These are phyloP conservation scores for Lasioglossum baleicum DNA, from an alignment of 1,140 invertebrate genomes.

Conservation along the genomic window DNA sequence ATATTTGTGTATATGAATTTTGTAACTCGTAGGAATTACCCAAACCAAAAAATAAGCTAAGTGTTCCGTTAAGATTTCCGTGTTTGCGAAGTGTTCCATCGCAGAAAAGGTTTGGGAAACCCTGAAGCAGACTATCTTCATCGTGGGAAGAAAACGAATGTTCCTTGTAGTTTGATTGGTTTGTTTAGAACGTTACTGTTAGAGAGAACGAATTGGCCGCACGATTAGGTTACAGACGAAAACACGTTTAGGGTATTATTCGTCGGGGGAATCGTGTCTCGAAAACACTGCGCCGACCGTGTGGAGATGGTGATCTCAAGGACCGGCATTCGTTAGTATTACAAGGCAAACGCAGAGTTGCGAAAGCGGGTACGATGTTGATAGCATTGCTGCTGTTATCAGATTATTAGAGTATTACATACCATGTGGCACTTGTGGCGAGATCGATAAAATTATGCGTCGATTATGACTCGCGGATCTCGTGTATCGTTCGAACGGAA, in stretches of 20 bases:
- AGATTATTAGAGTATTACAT: slow-evolving; percentile 51
- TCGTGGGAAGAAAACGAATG: no score
- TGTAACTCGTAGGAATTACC: no score
- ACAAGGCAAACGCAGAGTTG: slow-evolving; percentile 55
- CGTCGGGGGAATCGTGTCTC: background rate
- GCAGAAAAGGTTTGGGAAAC: no score
- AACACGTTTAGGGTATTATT: background rate
- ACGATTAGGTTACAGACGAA: background rate
- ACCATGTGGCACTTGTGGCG: slow-evolving; percentile 14
- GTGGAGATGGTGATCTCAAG: slow-evolving; percentile 32
- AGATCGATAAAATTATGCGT: slow-evolving; percentile 43
- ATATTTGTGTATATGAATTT: no score
- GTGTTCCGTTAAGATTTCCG: no score
- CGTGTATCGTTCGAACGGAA: background rate
- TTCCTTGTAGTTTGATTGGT: no score
- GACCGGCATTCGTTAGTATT: slow-evolving; percentile 57
- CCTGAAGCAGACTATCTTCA: no score
- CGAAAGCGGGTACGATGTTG: slow-evolving; percentile 48
- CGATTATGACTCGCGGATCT: background rate
- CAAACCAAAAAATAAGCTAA: no score
- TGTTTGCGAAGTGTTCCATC: no score
- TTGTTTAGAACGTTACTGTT: no score
- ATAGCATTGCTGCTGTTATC: slow-evolving; percentile 50
- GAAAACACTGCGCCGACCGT: slow-evolving; percentile 32
- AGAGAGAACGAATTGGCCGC: background rate